A percentile compares a stretch with the other conserved stretches of the same genome.
Evolutionary conservation across 1,140 invertebrate species (phyloP).

Genomic region (Schlechtendalia chinensis): DNA sequence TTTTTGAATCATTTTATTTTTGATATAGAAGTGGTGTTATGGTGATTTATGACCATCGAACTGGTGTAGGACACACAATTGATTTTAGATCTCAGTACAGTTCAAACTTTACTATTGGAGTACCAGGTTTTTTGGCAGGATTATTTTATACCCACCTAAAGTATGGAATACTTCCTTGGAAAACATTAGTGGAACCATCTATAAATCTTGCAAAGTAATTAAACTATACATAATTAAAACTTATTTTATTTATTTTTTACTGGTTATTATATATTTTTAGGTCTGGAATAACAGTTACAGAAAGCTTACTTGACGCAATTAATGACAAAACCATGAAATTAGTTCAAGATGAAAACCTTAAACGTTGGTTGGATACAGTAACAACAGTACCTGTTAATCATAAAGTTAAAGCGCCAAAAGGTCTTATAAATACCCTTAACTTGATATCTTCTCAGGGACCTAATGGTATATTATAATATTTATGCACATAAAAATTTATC

Average conservation of each 20-base stretch:
- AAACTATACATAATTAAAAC: neutral
- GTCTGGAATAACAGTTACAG: conserved; percentile 7
- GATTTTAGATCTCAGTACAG: conserved; percentile 59
- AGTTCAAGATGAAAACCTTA: conserved; percentile 15
- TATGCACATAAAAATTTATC: neutral
- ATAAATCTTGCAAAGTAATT: conserved; percentile 63
- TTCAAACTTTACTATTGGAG: conserved; percentile 55
- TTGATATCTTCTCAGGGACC: conserved; percentile 54
- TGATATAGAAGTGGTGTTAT: conserved; percentile 69
- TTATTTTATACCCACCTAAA: conserved; percentile 62
- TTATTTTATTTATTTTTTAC: neutral
- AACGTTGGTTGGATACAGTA: conserved; percentile 7
- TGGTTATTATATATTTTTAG: conserved; percentile 38
- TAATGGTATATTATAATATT: conserved; percentile 51
- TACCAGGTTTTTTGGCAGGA: conserved; percentile 63
- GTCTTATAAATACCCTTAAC: conserved; percentile 42
- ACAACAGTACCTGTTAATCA: neutral
- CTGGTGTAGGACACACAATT: conserved; percentile 59
- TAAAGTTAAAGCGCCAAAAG: conserved; percentile 22
- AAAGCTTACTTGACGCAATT: conserved; percentile 36
- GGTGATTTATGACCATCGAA: conserved; percentile 69
- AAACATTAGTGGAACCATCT: conserved; percentile 65
- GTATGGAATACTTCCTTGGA: conserved; percentile 68
- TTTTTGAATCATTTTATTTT: conserved; percentile 48
- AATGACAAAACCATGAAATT: neutral